Evolutionary conservation across 2,113 vertebrate species (phyloP).

Genomic region (Spea bombifrons): DNA sequence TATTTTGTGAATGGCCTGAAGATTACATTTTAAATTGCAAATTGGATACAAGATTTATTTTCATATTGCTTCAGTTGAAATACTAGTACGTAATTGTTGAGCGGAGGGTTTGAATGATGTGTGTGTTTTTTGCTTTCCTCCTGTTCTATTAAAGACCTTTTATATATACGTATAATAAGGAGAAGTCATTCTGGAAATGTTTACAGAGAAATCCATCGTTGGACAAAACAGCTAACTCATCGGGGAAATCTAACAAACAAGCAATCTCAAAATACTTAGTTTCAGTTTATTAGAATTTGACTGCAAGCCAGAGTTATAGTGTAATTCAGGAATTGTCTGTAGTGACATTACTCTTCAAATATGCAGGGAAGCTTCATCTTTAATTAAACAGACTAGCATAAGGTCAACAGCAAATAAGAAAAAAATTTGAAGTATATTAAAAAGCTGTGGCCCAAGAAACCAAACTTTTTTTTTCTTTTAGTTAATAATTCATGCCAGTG

Average conservation of each 20-base stretch:
- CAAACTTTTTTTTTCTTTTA: constrained; percentile 5
- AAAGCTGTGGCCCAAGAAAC: background rate
- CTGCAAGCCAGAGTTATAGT: background rate
- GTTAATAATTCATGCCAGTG: background rate
- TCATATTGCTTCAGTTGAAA: constrained; percentile 32
- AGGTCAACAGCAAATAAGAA: constrained; percentile 1
- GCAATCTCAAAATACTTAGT: background rate
- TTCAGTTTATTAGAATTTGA: constrained; percentile 9
- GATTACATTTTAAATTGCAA: constrained; percentile 45
- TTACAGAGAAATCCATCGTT: too few relatives aligned
- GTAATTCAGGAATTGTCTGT: background rate
- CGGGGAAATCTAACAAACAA: background rate
- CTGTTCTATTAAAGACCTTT: background rate
- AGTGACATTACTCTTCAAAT: background rate
- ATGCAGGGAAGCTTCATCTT: constrained; percentile 4
- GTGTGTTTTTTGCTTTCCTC: background rate
- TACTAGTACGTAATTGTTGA: constrained; percentile 10
- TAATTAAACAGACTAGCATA: constrained; percentile 16
- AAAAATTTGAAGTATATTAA: background rate
- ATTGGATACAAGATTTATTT: constrained; percentile 32
- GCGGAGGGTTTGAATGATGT: background rate
- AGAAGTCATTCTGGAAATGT: too few relatives aligned
- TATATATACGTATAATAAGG: background rate
- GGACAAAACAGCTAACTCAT: too few relatives aligned
- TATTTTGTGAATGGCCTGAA: constrained; percentile 23